phyloP scores from a whole-genome alignment of 2,113 vertebrate genomes.

The Campylomormyrus tamandua region DNA sequence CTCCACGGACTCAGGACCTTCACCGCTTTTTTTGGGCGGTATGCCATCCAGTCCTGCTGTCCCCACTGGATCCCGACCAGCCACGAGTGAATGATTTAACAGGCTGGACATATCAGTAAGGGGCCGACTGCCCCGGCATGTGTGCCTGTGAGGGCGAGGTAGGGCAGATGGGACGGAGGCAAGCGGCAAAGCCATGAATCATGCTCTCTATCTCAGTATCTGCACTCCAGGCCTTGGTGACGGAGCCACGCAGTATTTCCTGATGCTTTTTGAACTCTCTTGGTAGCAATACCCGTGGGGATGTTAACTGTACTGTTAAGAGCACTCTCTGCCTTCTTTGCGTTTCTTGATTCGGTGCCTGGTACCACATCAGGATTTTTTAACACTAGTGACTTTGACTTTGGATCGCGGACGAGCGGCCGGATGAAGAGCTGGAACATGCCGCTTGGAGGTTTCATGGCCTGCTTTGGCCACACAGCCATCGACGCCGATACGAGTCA shows the following conservation, averaged over 20 bases:
- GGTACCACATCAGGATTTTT: background rate
- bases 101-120: background rate
- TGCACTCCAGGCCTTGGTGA: background rate
- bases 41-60: background rate
- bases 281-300: constrained; percentile 14
- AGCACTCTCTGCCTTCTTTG: constrained; percentile 3
- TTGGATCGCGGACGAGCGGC: background rate
- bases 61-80: background rate
- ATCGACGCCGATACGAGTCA: background rate
- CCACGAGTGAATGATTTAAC: background rate
- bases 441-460: background rate
- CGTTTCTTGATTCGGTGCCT: background rate
- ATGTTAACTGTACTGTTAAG: constrained; percentile 12
- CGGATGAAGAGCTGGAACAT: background rate
- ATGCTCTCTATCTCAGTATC: background rate
- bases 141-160: background rate
- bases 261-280: background rate
- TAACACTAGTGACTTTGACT: constrained; percentile 10
- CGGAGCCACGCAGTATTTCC: background rate
- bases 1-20: background rate
- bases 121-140: background rate
- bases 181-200: background rate
- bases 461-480: no score
- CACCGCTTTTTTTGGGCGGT: background rate
- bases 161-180: background rate